Evolutionary conservation across 2,113 vertebrate species (phyloP), one percentile per base, ranked within the genome.

Genomic region (Cygnus buccinator): DNA sequence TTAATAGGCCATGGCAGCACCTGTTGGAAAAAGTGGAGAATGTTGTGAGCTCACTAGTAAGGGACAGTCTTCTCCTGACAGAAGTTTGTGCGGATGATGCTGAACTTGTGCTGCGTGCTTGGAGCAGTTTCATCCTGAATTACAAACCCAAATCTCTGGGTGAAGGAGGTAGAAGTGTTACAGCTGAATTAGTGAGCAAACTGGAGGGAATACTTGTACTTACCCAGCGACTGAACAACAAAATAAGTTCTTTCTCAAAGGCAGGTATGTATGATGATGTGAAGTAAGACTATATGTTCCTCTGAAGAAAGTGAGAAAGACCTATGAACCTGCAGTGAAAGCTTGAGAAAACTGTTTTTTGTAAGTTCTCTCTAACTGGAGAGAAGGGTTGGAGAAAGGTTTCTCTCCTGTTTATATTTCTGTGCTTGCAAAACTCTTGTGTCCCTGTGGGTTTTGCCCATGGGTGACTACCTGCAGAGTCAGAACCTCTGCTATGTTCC

Each of bases 181-280:
- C 98, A 19, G 95, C 97, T 4, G 99, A 99, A 78, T 98, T 99
- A 28, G 97, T 99, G 72, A 99, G 98, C 97, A 99, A 99, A 93
- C 96, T 99, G 87, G 99, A 99, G 94, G 98, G 98, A 93, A 98
- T 99, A 63, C 98, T 99, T 82, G 67, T 98, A 14, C 98, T 99
- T 37, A 97, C 98, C 95, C 99, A 99, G 96, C 98, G 99, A 91
- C 98, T 99, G 65, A 99, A 99, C 98, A 99, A 98, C 96, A 99
- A 99, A 89, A 99, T 99, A 65, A 99, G 98, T 92, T 99, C 97
- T 28, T 99, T 92, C 97, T 99, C 98, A 87, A 99, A 97, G 98
- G 96, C 99, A 92, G 98, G 93, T 98, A 91, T 62, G 97, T 95
- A 61, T 83, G 11, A 33, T 44, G 1, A 4, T 57, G 44, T 41